Evolutionary conservation across 2,888 invertebrate genomes (phyloP).

Genomic region (Galeruca laticollis): DNA sequence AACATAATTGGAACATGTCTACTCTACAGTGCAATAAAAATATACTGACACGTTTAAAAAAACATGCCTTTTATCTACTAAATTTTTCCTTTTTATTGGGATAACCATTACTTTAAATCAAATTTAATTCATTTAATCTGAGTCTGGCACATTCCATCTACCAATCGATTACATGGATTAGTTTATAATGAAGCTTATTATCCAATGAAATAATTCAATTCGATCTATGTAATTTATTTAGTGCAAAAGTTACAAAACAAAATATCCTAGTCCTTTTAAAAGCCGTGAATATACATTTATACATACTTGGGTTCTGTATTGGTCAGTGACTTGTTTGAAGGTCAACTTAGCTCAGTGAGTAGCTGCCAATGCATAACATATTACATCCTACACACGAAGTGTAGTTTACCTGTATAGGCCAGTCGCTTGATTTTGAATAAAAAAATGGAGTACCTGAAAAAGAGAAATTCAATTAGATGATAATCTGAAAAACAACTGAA

Average conservation of each 20-base stretch:
- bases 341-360: slow-evolving; percentile 25
- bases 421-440: neutral
- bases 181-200: too few species aligned
- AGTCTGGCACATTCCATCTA: neutral
- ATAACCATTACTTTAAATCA: neutral
- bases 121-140: neutral
- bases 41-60: too few species aligned
- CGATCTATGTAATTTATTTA: too few species aligned
- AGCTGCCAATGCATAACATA: slow-evolving; percentile 26
- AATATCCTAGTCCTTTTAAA: neutral
- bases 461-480: neutral
- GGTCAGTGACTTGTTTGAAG: slow-evolving; percentile 31
- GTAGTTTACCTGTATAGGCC: slow-evolving; percentile 17
- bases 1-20: too few species aligned
- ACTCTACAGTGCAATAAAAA: too few species aligned
- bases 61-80: too few species aligned
- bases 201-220: neutral
- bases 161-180: neutral
- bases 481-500: neutral
- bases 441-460: neutral
- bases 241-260: neutral
- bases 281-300: neutral
- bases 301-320: neutral
- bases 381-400: slow-evolving; percentile 28
- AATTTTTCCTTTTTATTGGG: too few species aligned